Base-by-base conservation (phyloP, 2,888 invertebrate species). In the Pseudococcus jackbeardsleyi region DNA sequence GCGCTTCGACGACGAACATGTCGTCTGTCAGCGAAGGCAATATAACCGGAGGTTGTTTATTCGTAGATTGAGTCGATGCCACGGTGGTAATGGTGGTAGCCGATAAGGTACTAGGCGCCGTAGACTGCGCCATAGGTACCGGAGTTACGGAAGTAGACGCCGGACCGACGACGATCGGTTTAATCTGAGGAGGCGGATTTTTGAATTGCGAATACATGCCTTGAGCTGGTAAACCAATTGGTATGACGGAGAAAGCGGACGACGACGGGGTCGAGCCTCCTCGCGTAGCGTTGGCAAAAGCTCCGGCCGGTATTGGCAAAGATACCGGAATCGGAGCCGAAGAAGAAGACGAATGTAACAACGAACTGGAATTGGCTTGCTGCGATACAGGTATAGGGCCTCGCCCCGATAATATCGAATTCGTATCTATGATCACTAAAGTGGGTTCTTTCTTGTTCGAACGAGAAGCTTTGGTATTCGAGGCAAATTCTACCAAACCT, bases 1-100 rank as follows among this genome's bases (percentile, higher is more conserved):
- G 97, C 46, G 97, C 97, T 92, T 97, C 97, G 12, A 97, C 95
- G 15, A 97, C 97, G 91, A 95, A 97, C 95, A 97, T 97, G 90
- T 97, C 97, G 91, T 97, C 97, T 26, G 97, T 97, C 39, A 97
- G 92, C 9, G 96, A 96, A 0, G 96, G 96, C 90, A 97, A 91
- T 89, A 96, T 94, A 54, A 94, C 94, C 64, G 94, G 93, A 91
- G 90, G 93, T 77, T 90, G 90, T 89, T 90, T 89, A 72, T 17
- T 33, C 3, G 72, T 39, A 12, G 72, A 9, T 86, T 90, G 90
- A 84, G 90, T 90, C 86, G 90, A 89, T 86, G 90, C 91, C 72
- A 90, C 90, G 91, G 91, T 90, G 46, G 89, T 85, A 54, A 87
- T 85, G 39, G 87, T 11, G 26, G 89, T 64, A 0, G 42, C 64